Base-by-base conservation (phyloP, 2,797 vertebrate species). In the Falco novaeseelandiae region DNA sequence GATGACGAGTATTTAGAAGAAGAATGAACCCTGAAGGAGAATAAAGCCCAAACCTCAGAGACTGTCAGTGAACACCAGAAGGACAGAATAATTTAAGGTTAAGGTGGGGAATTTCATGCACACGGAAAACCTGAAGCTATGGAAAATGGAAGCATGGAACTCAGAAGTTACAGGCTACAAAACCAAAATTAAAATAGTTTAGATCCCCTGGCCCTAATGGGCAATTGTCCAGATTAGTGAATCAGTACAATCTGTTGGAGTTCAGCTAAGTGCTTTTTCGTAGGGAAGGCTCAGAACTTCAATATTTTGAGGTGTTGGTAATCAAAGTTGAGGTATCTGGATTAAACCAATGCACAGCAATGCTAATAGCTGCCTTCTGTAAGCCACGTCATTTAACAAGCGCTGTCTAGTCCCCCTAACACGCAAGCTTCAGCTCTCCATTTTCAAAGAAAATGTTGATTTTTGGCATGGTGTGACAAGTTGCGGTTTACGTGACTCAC, bases 1-100 rank as follows among this genome's bases (percentile, higher is more conserved):
- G 96, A 97, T 97, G 97, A 95, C 97, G 96, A 97, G 95, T 97
- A 97, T 98, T 98, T 97, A 98, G 98, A 95, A 97, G 96, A 98
- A 97, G 93, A 97, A 97, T 93, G 95, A 96, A 96, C 96, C 95
- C 97, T 95, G 78, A 85, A 97, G 95, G 97, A 96, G 97, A 98
- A 97, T 94, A 98, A 98, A 98, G 98, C 85, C 17, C 89, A 95
- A 93, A 54, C 95, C 97, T 98, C 96, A 93, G 96, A 97, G 91
- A 83, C 89, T 95, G 86, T 80, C 92, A 90, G 93, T 73, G 97
- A 97, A 88, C 90, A 62, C 92, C 22, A 89, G 96, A 97, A 97
- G 94, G 97, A 96, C 94, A 96, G 88, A 96, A 96, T 96, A 97
- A 94, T 98, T 97, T 96, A 97, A 98, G 81, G 93, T 89, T 97